These are phyloP conservation scores for Dendrolimus houi DNA, from an alignment of 2,888 invertebrate genomes.

Conservation along the genomic window DNA sequence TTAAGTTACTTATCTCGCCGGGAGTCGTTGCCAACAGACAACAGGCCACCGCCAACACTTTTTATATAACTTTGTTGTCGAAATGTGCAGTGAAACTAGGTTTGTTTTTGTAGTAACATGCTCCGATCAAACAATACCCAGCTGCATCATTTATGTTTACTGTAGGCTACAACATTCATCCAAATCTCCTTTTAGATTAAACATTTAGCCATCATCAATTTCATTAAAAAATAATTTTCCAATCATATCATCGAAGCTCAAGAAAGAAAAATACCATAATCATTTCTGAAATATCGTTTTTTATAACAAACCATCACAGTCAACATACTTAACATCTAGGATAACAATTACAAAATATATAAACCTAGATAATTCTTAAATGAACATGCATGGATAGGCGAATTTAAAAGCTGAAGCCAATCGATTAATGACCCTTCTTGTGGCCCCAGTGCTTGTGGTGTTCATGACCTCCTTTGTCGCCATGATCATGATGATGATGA, in stretches of 20 bases:
- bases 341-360: constrained; percentile 17
- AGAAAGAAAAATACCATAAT: constrained; percentile 9
- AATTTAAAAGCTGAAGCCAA: constrained; percentile 16
- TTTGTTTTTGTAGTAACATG: constrained; percentile 36
- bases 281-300: constrained; percentile 10
- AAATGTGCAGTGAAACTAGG: constrained; percentile 62
- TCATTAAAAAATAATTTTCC: no score
- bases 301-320: constrained; percentile 52
- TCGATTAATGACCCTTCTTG: constrained; percentile 70
- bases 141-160: not conserved
- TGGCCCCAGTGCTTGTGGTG: constrained; percentile 89
- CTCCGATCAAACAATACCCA: not conserved
- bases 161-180: no score
- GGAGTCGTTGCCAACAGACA: constrained; percentile 61
- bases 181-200: no score
- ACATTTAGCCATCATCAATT: no score
- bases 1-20: constrained; percentile 59
- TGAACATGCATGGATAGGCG: constrained; percentile 29
- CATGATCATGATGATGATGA: constrained; percentile 84
- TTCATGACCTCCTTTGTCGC: constrained; percentile 88
- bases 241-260: no score
- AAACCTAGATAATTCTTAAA: constrained; percentile 46
- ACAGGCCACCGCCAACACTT: constrained; percentile 37
- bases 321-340: constrained; percentile 25
- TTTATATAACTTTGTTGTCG: constrained; percentile 71